phyloP scores from a whole-genome alignment of 2,113 vertebrate genomes.

The Rhinoderma darwinii region DNA sequence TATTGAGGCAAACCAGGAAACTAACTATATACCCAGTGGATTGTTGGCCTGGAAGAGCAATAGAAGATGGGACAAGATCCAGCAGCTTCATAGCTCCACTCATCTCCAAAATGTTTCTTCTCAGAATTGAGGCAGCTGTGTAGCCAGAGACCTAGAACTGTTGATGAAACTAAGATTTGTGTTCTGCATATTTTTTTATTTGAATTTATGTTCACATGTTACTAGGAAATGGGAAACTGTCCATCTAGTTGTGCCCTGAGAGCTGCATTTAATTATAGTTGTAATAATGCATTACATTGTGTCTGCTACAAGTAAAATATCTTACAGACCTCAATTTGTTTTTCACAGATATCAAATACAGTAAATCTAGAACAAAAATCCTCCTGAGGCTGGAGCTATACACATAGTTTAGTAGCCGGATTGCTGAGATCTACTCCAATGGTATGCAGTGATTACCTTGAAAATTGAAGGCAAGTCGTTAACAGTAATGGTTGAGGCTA shows the following conservation, averaged over 20 bases:
- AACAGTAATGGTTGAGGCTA: neutral
- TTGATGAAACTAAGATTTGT: neutral
- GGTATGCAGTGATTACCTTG: neutral
- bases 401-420: neutral
- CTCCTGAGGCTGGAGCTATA: neutral
- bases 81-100: neutral
- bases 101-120: neutral
- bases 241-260: neutral
- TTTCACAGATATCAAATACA: constrained; percentile 11
- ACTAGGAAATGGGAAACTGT: neutral
- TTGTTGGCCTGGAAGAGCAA: neutral
- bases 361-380: neutral
- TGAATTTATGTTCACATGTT: neutral
- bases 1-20: neutral
- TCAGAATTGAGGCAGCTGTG: neutral
- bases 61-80: neutral
- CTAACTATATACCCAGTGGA: neutral
- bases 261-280: constrained; percentile 10
- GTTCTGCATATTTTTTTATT: constrained; percentile 6
- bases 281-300: constrained; percentile 11
- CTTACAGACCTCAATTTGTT: constrained; percentile 9
- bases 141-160: neutral
- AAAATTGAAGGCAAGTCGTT: neutral
- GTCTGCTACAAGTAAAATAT: constrained; percentile 4
- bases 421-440: neutral